These are phyloP conservation scores for Mycteria americana DNA, from an alignment of 2,797 vertebrate genomes.

Conservation along the genomic window DNA sequence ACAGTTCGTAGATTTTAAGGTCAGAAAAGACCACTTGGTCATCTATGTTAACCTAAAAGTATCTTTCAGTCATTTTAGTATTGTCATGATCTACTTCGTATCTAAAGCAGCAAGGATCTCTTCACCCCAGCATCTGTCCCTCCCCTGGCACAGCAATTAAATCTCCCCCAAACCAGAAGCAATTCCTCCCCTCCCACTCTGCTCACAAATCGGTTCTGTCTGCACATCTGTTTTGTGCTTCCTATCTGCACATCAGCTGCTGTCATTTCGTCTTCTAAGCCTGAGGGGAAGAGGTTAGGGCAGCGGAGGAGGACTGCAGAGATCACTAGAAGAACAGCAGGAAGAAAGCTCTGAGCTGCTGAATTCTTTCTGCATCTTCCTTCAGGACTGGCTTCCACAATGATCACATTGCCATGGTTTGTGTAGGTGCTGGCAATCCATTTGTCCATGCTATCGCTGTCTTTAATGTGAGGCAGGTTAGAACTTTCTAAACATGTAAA, in stretches of 20 bases:
- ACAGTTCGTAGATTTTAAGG: background rate
- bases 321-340: background rate
- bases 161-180: background rate
- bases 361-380: background rate
- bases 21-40: background rate
- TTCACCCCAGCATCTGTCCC: background rate
- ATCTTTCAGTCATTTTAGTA: background rate
- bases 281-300: background rate
- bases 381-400: background rate
- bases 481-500: background rate
- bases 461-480: background rate
- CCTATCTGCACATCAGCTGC: background rate
- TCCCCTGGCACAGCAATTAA: background rate
- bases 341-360: background rate
- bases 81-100: background rate
- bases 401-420: too few species aligned
- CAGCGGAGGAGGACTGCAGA: background rate
- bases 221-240: background rate
- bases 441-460: accelerated
- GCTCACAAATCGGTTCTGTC: background rate
- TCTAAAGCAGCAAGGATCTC: background rate
- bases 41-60: background rate
- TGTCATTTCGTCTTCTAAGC: background rate
- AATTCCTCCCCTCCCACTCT: background rate
- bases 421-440: background rate